Evolutionary conservation across 2,888 invertebrate genomes (phyloP), one percentile per base, ranked within the genome.

Genomic region (Clanis bilineata): DNA sequence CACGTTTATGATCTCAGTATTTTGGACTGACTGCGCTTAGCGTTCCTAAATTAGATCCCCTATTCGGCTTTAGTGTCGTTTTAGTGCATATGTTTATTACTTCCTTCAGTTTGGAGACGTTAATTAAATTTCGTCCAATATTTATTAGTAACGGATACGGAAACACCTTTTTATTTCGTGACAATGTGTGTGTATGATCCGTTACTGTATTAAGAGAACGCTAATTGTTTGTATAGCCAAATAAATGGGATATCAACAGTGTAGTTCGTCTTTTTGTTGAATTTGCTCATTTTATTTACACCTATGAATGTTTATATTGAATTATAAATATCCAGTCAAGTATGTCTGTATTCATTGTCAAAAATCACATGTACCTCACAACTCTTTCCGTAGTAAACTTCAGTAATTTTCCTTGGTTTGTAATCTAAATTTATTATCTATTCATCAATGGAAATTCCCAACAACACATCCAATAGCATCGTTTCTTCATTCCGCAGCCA

Each of bases 71-170:
- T 22, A 55, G 32, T 21, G 15, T 38, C 36, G 55, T 55, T 54
- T 55, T 41, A 43, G 56, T 43, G 41, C 28, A 43, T 28, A 43
- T 18, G 23, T 43, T 57, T 41, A 57, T 41, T 18, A 43, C 25
- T 57, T 57, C 56, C 56, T 57, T 32, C 39, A 32, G 51, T 1
- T 28, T 28, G 28, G 51, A 51, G 32, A 51, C 51, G 32, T 51
- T 32, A 51, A 51, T 51, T 51, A 51, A 51, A 32, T 51, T 32
- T 23, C 23, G 44, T 51, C 18, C 32, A 51, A 10, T 51, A 51
- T 51, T 51, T 51, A 51, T 28, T n/a, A 47, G 9, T 18, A 28
- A 51, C 51, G 51, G 51, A 51, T 18, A 32, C 51, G 51, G 51
- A 51, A 51, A 51, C 51, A 51, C 51, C 51, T 32, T 51, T 51